These are phyloP conservation scores for Sebastes cheni DNA, from an alignment of 2,797 vertebrate species.

Conservation along the genomic window DNA sequence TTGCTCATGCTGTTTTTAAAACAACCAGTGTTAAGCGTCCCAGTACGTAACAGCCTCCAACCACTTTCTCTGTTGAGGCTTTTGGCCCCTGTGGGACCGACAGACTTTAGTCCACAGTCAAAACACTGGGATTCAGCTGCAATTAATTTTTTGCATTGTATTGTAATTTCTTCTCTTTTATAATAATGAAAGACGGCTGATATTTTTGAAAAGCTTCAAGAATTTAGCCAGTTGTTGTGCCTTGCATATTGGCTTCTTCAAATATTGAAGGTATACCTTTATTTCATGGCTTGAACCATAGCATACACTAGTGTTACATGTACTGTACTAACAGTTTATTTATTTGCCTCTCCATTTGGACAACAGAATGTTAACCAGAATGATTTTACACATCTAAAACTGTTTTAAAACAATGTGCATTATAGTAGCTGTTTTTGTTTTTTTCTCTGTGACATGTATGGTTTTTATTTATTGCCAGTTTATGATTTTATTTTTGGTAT, in stretches of 20 bases:
- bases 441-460: conserved; percentile 35
- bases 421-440: conserved; percentile 19
- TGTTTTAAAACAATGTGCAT: conserved; percentile 20
- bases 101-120: conserved; percentile 8
- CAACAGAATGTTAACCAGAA: conserved; percentile 53
- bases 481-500: conserved; percentile 53
- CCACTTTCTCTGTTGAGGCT: background rate
- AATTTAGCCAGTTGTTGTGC: conserved; percentile 63
- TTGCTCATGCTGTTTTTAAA: background rate
- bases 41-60: background rate
- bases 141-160: conserved; percentile 18
- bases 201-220: conserved; percentile 40
- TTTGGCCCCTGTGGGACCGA: conserved; percentile 9
- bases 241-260: conserved; percentile 67
- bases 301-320: conserved; percentile 28
- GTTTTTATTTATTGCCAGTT: conserved; percentile 57
- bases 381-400: conserved; percentile 25
- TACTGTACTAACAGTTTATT: conserved; percentile 56
- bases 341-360: conserved; percentile 56
- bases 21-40: background rate
- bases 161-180: conserved; percentile 34
- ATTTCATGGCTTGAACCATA: conserved; percentile 47
- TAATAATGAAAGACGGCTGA: conserved; percentile 13
- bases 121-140: conserved; percentile 45
- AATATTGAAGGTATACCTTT: conserved; percentile 47